Conservation (phyloP, 2,888 invertebrate genomes). For the Heliconius hortense region DNA sequence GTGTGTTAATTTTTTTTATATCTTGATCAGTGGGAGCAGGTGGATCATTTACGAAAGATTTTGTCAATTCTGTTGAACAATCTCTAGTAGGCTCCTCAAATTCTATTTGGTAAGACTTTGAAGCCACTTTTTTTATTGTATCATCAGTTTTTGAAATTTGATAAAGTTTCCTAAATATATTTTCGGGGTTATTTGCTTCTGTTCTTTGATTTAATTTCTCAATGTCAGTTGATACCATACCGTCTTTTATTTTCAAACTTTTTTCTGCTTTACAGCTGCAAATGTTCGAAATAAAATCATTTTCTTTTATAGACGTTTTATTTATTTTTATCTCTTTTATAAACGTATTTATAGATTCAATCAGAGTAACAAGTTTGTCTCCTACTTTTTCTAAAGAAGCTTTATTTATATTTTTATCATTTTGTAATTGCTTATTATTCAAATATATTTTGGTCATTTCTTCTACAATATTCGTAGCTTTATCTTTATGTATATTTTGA, state of each 20-base stretch:
- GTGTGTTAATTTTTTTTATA: conserved; percentile 44
- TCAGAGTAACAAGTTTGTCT: conserved; percentile 58
- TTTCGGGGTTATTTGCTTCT: neutral
- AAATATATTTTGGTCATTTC: neutral
- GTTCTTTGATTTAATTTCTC: conserved; percentile 41
- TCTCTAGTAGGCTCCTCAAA: conserved; percentile 64
- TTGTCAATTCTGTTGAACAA: conserved; percentile 58
- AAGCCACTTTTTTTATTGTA: neutral
- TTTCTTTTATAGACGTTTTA: conserved; percentile 35
- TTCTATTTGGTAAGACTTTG: conserved; percentile 45
- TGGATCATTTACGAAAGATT: conserved; percentile 45
- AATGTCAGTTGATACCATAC: conserved; percentile 37
- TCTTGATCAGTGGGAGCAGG: conserved; percentile 19
- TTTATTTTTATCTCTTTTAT: conserved; percentile 53
- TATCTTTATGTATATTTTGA: conserved; percentile 21
- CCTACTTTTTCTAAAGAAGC: conserved; percentile 55
- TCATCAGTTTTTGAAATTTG: neutral
- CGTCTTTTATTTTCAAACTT: conserved; percentile 45
- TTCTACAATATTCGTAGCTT: conserved; percentile 20
- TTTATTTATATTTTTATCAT: conserved; percentile 42
- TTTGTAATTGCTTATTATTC: conserved; percentile 21
- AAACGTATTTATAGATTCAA: conserved; percentile 58
- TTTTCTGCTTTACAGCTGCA: conserved; percentile 32
- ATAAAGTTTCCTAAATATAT: too few species aligned
- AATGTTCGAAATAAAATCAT: neutral